Conservation (phyloP, 1,140 invertebrate species). For the Ptiloglossa arizonensis region DNA sequence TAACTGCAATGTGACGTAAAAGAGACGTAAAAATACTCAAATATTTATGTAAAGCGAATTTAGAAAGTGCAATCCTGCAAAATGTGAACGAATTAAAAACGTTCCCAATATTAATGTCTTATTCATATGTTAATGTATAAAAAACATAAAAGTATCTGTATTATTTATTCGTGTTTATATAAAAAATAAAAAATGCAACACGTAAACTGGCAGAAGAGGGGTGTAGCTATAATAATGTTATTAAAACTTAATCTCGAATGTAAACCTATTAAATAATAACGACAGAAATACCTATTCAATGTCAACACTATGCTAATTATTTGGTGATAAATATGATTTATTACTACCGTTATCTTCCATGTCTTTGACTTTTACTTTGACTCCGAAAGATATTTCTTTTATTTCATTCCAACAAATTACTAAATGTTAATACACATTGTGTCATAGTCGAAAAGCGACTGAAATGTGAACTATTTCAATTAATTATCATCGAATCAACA, state of each 20-base stretch:
- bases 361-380: not conserved
- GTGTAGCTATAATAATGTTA: not conserved
- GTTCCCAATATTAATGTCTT: no score
- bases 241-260: not conserved
- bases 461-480: not conserved
- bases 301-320: constrained; percentile 1
- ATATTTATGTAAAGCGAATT: no score
- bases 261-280: not conserved
- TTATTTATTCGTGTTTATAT: no score
- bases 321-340: not conserved
- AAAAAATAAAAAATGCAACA: not conserved
- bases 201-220: no score
- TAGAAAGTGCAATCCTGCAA: no score
- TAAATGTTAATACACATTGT: no score
- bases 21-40: no score
- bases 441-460: not conserved
- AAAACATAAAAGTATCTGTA: no score
- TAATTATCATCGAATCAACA: not conserved
- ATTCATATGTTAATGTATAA: no score
- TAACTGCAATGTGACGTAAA: no score
- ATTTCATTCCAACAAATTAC: not conserved
- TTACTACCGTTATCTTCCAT: not conserved
- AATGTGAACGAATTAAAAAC: no score
- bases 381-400: not conserved
- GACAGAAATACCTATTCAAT: not conserved